phyloP scores from a whole-genome alignment of 2,888 invertebrate species.

The Yponomeuta cagnagella region DNA sequence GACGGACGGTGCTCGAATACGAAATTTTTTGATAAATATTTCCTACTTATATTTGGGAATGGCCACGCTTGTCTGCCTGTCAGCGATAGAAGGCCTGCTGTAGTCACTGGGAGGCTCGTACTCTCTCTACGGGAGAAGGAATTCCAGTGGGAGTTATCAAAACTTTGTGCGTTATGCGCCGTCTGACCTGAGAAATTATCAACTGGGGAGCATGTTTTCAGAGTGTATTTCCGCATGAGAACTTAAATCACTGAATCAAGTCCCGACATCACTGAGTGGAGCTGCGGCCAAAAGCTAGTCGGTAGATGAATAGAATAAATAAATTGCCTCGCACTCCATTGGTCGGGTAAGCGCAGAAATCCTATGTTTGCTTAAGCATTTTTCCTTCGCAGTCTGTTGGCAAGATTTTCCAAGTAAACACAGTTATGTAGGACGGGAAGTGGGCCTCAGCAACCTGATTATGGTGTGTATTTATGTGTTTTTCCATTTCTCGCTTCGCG shows the following conservation, averaged over 20 bases:
- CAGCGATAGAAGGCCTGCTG: no score
- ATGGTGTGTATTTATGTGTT: not conserved
- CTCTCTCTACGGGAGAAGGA: no score
- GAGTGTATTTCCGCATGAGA: no score
- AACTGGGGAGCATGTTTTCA: no score
- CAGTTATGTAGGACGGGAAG: not conserved
- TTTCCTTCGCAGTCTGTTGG: not conserved
- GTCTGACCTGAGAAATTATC: no score
- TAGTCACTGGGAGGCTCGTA: no score
- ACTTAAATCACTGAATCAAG: no score
- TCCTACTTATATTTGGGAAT: not conserved
- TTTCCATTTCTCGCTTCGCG: not conserved
- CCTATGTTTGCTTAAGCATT: not conserved
- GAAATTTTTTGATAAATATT: constrained; percentile 25
- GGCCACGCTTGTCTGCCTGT: no score
- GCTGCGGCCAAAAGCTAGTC: no score
- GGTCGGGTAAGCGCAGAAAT: not conserved
- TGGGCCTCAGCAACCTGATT: not conserved
- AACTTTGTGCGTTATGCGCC: no score
- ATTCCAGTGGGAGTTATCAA: no score
- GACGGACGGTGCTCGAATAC: constrained; percentile 33
- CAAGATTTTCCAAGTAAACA: not conserved
- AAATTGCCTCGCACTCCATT: not conserved
- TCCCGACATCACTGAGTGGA: no score
- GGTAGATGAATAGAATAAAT: not conserved